A percentile compares a stretch with the other conserved stretches of the same genome.
Conservation (phyloP, 2,113 vertebrate species). For the Podilymbus podiceps region DNA sequence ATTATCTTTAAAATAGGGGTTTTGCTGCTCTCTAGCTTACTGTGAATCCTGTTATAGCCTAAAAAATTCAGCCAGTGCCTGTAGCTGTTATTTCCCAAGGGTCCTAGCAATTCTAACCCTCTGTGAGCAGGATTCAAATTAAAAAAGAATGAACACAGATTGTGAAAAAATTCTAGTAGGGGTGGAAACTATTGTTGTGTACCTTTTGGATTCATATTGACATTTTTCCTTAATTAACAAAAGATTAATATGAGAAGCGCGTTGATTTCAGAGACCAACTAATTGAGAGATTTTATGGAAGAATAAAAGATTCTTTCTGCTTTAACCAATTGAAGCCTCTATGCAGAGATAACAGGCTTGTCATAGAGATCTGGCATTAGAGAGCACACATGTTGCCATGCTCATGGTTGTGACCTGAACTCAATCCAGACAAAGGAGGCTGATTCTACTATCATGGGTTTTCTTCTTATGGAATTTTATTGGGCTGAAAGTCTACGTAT, state of each 20-base stretch:
- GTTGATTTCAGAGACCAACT: neutral
- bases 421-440: neutral
- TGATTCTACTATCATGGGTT: neutral
- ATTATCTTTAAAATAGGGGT: neutral
- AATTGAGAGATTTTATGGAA: neutral
- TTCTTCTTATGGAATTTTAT: neutral
- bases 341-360: neutral
- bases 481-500: neutral
- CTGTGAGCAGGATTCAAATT: neutral
- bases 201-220: neutral
- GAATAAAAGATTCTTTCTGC: neutral
- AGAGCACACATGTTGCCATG: neutral
- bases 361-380: neutral
- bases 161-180: neutral
- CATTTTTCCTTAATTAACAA: neutral
- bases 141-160: neutral
- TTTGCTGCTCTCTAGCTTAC: neutral
- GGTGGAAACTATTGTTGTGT: neutral
- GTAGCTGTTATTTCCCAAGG: slow-evolving; percentile 4
- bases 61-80: neutral
- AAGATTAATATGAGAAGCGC: neutral
- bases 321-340: neutral
- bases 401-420: neutral
- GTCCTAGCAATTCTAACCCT: neutral
- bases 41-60: neutral